Evolutionary conservation across 2,888 invertebrate genomes (phyloP).

Genomic region (Netelia virgata): DNA sequence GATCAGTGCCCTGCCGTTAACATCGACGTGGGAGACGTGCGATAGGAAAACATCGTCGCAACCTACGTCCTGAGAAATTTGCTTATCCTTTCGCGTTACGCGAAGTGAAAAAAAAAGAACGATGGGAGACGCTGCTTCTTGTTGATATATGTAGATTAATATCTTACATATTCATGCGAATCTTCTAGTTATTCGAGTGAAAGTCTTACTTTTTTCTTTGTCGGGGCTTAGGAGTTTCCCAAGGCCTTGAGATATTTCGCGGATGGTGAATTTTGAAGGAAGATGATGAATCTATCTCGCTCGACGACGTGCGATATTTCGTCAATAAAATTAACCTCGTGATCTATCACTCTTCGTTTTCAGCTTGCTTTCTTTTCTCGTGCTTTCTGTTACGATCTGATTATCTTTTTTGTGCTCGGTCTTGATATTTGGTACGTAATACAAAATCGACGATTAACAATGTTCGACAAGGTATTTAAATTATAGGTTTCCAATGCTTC

Average conservation of each 20-base stretch:
- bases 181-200: not conserved
- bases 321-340: too few species aligned
- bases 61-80: constrained; percentile 22
- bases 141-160: constrained; percentile 2
- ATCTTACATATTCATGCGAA: not conserved
- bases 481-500: too few species aligned
- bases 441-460: too few species aligned
- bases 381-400: too few species aligned
- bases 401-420: too few species aligned
- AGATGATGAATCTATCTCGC: too few species aligned
- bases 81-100: not conserved
- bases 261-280: too few species aligned
- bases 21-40: constrained; percentile 25
- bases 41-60: constrained; percentile 7
- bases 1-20: constrained; percentile 19
- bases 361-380: too few species aligned
- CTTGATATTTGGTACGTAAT: too few species aligned
- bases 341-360: too few species aligned
- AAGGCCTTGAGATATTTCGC: not conserved
- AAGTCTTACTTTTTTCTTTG: constrained; percentile 3
- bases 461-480: too few species aligned
- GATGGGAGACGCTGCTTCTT: not conserved
- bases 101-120: not conserved
- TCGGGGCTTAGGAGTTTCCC: not conserved
- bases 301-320: too few species aligned